Conservation (phyloP, 2,888 invertebrate species). For the Leptopilina syphax region DNA sequence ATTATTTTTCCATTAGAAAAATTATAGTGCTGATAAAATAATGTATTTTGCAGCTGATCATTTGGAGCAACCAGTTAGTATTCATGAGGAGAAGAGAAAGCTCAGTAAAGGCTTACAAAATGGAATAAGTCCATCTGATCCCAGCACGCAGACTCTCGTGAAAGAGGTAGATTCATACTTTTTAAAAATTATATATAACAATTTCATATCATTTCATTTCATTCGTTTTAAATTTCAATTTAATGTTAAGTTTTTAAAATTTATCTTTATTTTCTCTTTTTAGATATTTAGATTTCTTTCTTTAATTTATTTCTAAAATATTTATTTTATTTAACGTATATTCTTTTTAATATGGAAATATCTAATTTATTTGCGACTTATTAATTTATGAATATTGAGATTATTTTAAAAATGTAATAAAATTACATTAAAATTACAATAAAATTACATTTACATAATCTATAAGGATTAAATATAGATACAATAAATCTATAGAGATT, state of each 20-base stretch:
- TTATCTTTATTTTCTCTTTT: too few relatives aligned
- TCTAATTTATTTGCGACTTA: too few relatives aligned
- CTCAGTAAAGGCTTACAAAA: slow-evolving; percentile 71
- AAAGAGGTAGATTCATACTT: slow-evolving; percentile 65
- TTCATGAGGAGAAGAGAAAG: slow-evolving; percentile 73
- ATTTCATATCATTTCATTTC: not conserved
- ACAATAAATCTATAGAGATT: too few relatives aligned
- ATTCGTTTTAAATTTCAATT: not conserved
- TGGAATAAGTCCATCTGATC: slow-evolving; percentile 72
- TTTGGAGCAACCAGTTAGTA: slow-evolving; percentile 70
- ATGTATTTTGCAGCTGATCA: slow-evolving; percentile 65
- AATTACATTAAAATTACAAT: too few relatives aligned
- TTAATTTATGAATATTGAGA: too few relatives aligned
- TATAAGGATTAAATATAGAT: too few relatives aligned
- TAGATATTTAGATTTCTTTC: too few relatives aligned
- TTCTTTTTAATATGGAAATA: too few relatives aligned
- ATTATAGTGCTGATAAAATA: slow-evolving; percentile 29
- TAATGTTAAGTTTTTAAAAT: not conserved
- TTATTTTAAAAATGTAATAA: too few relatives aligned
- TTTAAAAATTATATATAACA: not conserved
- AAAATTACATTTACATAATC: too few relatives aligned
- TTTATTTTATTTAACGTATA: too few relatives aligned
- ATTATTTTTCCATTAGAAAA: slow-evolving; percentile 15
- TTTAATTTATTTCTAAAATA: too few relatives aligned
- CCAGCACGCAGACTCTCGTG: slow-evolving; percentile 72